Conservation (phyloP, 2,113 vertebrate species). For the Cyanistes caeruleus region DNA sequence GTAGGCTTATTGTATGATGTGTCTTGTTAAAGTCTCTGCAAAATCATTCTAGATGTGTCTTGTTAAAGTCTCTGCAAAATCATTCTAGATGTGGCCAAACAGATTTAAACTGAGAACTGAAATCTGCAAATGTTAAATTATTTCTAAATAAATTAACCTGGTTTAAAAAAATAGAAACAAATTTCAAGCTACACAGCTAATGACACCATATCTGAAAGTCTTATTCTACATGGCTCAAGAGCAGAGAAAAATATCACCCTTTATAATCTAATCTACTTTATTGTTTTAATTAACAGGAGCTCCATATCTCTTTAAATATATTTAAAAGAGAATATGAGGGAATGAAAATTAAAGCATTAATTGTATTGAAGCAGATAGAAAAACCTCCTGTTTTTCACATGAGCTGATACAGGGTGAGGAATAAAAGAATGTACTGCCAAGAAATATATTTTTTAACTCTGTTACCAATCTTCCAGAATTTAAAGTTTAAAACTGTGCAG, state of each 20-base stretch:
- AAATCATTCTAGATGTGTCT: neutral
- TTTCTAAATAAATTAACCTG: neutral
- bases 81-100: neutral
- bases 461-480: neutral
- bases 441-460: constrained; percentile 31
- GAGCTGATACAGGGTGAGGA: neutral
- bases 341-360: neutral
- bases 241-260: neutral
- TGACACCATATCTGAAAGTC: neutral
- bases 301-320: neutral
- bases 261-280: neutral
- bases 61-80: neutral
- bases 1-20: neutral
- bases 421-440: neutral
- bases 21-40: neutral
- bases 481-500: neutral
- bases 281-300: neutral
- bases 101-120: neutral
- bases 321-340: neutral
- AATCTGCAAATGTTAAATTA: neutral
- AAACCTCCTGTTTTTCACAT: neutral
- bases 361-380: neutral
- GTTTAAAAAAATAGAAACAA: neutral
- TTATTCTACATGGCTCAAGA: neutral
- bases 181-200: neutral